These are phyloP conservation scores for Synanthedon formicaeformis DNA, from an alignment of 2,888 invertebrate genomes.

Conservation along the genomic window DNA sequence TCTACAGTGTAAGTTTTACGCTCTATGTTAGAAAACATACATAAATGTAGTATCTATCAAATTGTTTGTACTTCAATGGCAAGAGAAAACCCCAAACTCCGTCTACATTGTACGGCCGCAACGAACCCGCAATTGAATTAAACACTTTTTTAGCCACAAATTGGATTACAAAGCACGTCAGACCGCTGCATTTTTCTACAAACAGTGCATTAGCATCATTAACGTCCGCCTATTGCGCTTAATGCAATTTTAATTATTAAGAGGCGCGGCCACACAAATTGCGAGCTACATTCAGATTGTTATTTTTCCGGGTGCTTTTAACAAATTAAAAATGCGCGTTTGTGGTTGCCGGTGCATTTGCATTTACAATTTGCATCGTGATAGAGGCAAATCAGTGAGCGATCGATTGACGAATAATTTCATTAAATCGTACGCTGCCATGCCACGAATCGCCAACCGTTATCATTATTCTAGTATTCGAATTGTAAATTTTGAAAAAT, in stretches of 20 bases:
- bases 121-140: conserved; percentile 22
- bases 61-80: no score
- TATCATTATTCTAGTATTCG: no score
- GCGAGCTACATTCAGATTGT: conserved; percentile 59
- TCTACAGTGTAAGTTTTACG: no score
- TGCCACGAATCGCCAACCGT: no score
- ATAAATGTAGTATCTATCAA: no score
- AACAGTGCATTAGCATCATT: conserved; percentile 54
- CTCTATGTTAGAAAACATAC: no score
- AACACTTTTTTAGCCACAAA: conserved; percentile 28
- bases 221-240: conserved; percentile 45
- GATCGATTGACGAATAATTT: background rate
- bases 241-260: conserved; percentile 70
- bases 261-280: conserved; percentile 55
- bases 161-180: conserved; percentile 30
- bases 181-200: conserved; percentile 44
- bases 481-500: no score
- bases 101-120: conserved; percentile 1
- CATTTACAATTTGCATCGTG: conserved; percentile 13
- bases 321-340: conserved; percentile 53
- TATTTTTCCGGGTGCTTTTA: conserved; percentile 62
- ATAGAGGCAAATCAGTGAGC: conserved; percentile 4
- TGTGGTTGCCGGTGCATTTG: conserved; percentile 7
- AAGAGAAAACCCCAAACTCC: no score
- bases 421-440: background rate